Evolutionary conservation across 2,797 vertebrate species (phyloP).

Genomic region (Zalophus californianus): DNA sequence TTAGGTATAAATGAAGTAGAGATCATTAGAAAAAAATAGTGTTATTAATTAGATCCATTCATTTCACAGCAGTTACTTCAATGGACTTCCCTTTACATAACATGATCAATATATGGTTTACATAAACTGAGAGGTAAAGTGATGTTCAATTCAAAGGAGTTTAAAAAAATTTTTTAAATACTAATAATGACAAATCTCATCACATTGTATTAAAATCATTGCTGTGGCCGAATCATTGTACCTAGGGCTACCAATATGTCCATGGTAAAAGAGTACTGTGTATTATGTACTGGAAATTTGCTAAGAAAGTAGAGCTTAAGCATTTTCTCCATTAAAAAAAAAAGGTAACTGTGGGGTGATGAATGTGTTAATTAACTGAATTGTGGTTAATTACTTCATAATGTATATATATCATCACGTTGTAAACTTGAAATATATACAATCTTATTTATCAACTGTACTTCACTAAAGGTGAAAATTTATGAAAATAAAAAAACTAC

Average conservation of each 20-base stretch:
- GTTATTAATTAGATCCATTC: constrained; percentile 39
- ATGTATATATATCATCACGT: background rate
- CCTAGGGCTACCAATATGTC: background rate
- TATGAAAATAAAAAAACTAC: background rate
- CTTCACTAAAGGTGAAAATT: background rate
- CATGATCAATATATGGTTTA: background rate
- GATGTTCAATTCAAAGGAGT: background rate
- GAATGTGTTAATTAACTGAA: background rate
- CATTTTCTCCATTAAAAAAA: background rate
- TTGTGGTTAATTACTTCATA: background rate
- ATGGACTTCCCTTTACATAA: background rate
- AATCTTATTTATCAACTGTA: background rate
- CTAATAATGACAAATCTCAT: background rate
- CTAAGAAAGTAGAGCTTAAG: background rate
- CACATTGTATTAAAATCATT: background rate
- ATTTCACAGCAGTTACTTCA: background rate
- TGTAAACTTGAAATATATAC: background rate
- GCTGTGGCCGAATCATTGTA: background rate
- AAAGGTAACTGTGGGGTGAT: background rate
- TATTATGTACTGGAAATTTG: background rate
- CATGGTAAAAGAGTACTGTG: background rate
- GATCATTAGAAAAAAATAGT: constrained; percentile 21
- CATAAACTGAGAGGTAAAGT: background rate
- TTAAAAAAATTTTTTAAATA: background rate
- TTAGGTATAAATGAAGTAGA: background rate